Base-by-base conservation (phyloP, 2,797 vertebrate species). In the Psittacula echo region DNA sequence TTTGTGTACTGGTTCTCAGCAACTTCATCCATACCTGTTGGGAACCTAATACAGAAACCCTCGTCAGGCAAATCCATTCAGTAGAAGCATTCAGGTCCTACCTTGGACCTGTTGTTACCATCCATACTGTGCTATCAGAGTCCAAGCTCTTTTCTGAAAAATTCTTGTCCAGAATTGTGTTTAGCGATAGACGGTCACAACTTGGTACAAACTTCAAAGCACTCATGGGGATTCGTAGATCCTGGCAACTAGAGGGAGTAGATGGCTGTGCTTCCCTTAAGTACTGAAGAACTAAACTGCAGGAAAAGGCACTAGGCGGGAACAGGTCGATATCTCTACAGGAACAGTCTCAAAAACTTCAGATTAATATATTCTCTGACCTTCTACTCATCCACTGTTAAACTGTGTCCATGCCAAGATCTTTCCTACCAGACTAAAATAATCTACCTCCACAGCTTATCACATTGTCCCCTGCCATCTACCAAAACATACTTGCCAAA, bases 121-220 rank as follows among this genome's bases (percentile, higher is more conserved):
- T 26, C 47, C 22, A 4, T 22, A 9, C 13, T 17, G 16, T 29
- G 34, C 61, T 62, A 16, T 29, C 54, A 26, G 58, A 65, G 30
- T 50, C 26, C 42, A 39, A 81, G 32, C 34, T 67, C 51, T 81
- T 58, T 39, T 61, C n/a, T 41, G 66, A 60, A 37, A 27, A 20
- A 13, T 47, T 67, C 13, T 50, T 75, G 32, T 17, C 26, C 58
- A 58, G 16, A 67, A n/a, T 17, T 73, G 17, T 64, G 11, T n/a
- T 77, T 70, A 64, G 24, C 37, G 50, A n/a, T 13, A 56, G 27
- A n/a, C 5, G 75, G 42, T 1, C 4, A 62, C 18, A 66, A 5
- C 20, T 73, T 0, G 0, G 29, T 41, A 18, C 27, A 3, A 32
- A 19, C 10, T 11, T 26, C 45, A 61, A 30, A 48, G 10, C 24